These are phyloP conservation scores for Lochmaea capreae DNA, from an alignment of 2,888 invertebrate genomes.

Conservation along the genomic window DNA sequence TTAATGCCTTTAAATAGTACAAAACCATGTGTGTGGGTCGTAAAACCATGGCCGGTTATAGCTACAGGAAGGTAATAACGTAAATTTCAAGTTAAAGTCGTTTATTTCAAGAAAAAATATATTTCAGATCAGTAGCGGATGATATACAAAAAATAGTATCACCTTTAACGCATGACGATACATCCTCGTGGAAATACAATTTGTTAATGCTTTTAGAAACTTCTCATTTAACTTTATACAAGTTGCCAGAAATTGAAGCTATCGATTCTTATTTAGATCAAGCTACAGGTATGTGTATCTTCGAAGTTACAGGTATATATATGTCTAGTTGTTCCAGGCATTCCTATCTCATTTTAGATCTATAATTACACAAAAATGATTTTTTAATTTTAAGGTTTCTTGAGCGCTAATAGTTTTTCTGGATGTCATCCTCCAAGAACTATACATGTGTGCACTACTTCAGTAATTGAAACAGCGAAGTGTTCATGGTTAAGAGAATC, in stretches of 20 bases:
- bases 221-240: slow-evolving; percentile 68
- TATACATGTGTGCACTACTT: slow-evolving; percentile 74
- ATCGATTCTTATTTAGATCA: slow-evolving; percentile 76
- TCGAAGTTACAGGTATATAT: too few species aligned
- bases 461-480: slow-evolving; percentile 78
- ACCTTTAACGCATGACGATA: slow-evolving; percentile 62
- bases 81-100: not conserved
- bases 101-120: not conserved
- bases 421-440: slow-evolving; percentile 77
- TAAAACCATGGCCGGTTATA: slow-evolving; percentile 82
- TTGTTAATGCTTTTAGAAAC: slow-evolving; percentile 73
- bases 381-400: slow-evolving; percentile 64
- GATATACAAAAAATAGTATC: slow-evolving; percentile 68
- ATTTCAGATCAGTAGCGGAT: slow-evolving; percentile 65
- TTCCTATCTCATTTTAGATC: too few species aligned
- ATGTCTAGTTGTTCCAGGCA: too few species aligned
- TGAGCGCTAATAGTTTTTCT: slow-evolving; percentile 75
- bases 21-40: slow-evolving; percentile 81
- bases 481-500: slow-evolving; percentile 84
- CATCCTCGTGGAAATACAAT: slow-evolving; percentile 69
- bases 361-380: slow-evolving; percentile 57
- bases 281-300: slow-evolving; percentile 67
- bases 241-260: slow-evolving; percentile 71
- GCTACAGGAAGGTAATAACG: slow-evolving; percentile 72
- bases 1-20: slow-evolving; percentile 69